Conservation (phyloP, 2,113 vertebrate species). For the Phyllostomus discolor region DNA sequence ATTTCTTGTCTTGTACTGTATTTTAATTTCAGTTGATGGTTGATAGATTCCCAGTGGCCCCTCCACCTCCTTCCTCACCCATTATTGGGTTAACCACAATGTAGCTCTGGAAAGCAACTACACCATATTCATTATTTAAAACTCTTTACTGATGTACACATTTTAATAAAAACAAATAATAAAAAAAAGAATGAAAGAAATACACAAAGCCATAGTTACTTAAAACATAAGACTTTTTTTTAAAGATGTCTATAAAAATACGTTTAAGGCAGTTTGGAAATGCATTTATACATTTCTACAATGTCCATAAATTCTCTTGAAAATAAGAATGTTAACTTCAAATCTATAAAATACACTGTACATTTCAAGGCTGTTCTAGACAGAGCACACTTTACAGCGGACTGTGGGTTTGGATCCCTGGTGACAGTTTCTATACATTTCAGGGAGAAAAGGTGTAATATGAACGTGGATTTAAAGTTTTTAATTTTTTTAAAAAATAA, state of each 20-base stretch:
- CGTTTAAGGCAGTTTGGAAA: slow-evolving; percentile 94
- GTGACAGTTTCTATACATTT: slow-evolving; percentile 84
- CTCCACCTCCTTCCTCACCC: background rate
- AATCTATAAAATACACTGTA: slow-evolving; percentile 94
- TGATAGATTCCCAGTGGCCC: slow-evolving; percentile 11
- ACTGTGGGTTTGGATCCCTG: slow-evolving; percentile 82
- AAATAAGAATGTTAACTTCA: slow-evolving; percentile 90
- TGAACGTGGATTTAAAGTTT: slow-evolving; percentile 76
- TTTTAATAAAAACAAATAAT: slow-evolving; percentile 69
- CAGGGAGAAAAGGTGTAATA: slow-evolving; percentile 58
- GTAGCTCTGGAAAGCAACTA: slow-evolving; percentile 73
- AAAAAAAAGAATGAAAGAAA: slow-evolving; percentile 81
- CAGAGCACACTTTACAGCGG: slow-evolving; percentile 75
- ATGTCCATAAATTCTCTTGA: slow-evolving; percentile 91
- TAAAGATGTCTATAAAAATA: slow-evolving; percentile 90
- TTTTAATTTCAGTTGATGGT: slow-evolving; percentile 55
- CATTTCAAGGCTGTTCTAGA: slow-evolving; percentile 81
- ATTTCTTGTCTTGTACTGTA: slow-evolving; percentile 63
- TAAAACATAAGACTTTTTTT: slow-evolving; percentile 85
- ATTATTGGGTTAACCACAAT: slow-evolving; percentile 51
- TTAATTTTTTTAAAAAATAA: slow-evolving; percentile 89
- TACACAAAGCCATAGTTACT: slow-evolving; percentile 84
- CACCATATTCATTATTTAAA: slow-evolving; percentile 79
- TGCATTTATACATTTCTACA: slow-evolving; percentile 92
- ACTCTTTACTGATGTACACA: slow-evolving; percentile 84